Evolutionary conservation across 1,140 invertebrate species (phyloP), one percentile per base, ranked within the genome.

Genomic region (Drosophila teissieri): DNA sequence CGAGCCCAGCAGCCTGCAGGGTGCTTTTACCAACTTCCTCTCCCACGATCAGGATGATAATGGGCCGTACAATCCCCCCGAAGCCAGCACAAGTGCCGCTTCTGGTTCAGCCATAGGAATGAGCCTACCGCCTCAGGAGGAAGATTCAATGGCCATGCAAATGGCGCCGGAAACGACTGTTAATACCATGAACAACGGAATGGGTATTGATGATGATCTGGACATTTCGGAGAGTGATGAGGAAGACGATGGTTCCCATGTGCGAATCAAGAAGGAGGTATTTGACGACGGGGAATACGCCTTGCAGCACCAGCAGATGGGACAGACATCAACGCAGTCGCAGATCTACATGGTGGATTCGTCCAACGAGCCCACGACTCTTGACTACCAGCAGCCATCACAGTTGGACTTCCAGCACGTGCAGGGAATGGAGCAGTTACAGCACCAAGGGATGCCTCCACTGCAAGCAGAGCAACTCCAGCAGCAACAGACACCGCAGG

Each of bases 201-300:
- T 91, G 65, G 89, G 89, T 22, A 95, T 96, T 48, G 94, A 96
- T 61, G 95, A 96, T 45, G 96, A 97, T 93, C 93, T 97, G 40
- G 95, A 95, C 51, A 95, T 97, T 27, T 96, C 96, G 12, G 96
- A 97, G 67, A 96, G 96, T 46, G 96, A 96, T n/a, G 95, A 96
- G 46, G 95, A 96, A 70, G 92, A 93, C 22, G 74, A 89, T 24
- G 73, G 68, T 1, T 45, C 46, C 31, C 60, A 72, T 0, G 63
- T 90, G 22, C 78, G 80, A 5, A 83, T 91, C 4, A 91, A 91
- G 39, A 82, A 76, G 22, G 90, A 91, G 48, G 42, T 85, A 3
- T 78, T 91, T 0, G 83, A 91, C 54, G 80, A 91, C 15, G 22
- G 45, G 7, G 83, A 84, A 1, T 34, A 42, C 34, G 46, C 11